Evolutionary conservation across 2,888 invertebrate genomes (phyloP), one percentile per base, ranked within the genome.

Genomic region (Thecocarcelia acutangulata): DNA sequence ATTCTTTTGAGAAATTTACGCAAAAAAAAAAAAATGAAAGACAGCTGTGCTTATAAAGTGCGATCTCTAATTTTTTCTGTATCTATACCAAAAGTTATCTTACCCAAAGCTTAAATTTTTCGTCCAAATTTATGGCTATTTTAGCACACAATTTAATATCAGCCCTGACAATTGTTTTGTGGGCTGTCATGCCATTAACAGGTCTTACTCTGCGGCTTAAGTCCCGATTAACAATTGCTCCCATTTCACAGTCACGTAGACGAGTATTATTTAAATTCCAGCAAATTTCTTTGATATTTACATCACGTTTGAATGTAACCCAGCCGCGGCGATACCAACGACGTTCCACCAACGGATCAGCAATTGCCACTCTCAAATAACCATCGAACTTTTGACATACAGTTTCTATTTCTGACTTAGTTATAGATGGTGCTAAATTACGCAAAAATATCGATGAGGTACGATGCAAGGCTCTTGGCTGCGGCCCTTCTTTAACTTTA

Each of bases 211-310:
- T 94, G 13, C 98, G 95, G 87, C 97, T 97, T 83, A 99, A 92
- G 92, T 99, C 99, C 17, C 98, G 93, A 92, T 99, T 99, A 58
- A 99, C 97, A 85, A 99, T 83, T 95, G 94, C 83, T 96, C 92
- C 96, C 96, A 89, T 82, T 89, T 91, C 88, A 84, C 90, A 89
- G 77, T 91, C 91, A 2, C 90, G 86, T 58, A 91, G 84, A 87
- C 98, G 93, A 83, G 98, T 97, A 86, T 97, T 98, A 90, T 98
- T 99, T 50, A 99, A 93, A 89, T 97, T 97, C 98, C 98, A 99
- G 91, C 99, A 99, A 85, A 99, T 99, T 89, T 99, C 99, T 90
- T 99, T 99, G 85, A 99, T 99, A 91, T 99, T 98, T 56, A 99
- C 98, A 87, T 97, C 96, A 19, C 98, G 93, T 84, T 97, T 96